Base-by-base conservation (phyloP, 1,140 invertebrate genomes). In the Octopus bimaculoides region DNA sequence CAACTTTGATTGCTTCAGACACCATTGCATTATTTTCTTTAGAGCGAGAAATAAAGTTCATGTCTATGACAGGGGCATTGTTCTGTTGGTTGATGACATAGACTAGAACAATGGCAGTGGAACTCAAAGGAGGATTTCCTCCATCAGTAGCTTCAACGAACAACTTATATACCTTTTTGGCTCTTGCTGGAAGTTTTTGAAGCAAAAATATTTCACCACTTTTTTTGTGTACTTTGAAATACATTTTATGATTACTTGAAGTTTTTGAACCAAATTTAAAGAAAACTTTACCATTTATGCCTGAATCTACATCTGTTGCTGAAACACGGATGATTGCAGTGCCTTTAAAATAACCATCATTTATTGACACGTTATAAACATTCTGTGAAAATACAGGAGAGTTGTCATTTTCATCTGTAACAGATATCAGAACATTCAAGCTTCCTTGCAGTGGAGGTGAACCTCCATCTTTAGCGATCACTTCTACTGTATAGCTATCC, bases 11-110 rank as follows among this genome's bases (percentile, higher is more conserved):
- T 5, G 96, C 90, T 90, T 98, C 97, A 84, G 94, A 95, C 8
- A 98, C 90, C 4, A 96, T 96, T 86, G 96, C 95, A 89, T 97
- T 96, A 88, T 98, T 96, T 90, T 98, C 98, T 0, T 96, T 95
- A 89, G 95, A 92, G 12, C 93, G 89, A 87, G 99, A 97, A 85
- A 93, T 92, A 41, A 41, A 97, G 9, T 93, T 93, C 87, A 98
- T 97, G 80, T 93, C 94, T 77, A 98, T 97, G 53, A 95, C 92
- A 5, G 97, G 97, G 90, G 96, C 95, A 88, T 98, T 96, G 91
- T 98, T 96, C 90, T 98, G 98, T 82, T 88, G 89, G 88, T 98
- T 97, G 54, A 97, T 91, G 17, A 98, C 91, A 90, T 96, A 97
- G 0, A 98, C 95, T 17, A 93, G 91, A 0, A 98, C 91, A 96